These are phyloP conservation scores for Tonatia bakeri DNA, from an alignment of 2,113 vertebrate species.

Conservation along the genomic window DNA sequence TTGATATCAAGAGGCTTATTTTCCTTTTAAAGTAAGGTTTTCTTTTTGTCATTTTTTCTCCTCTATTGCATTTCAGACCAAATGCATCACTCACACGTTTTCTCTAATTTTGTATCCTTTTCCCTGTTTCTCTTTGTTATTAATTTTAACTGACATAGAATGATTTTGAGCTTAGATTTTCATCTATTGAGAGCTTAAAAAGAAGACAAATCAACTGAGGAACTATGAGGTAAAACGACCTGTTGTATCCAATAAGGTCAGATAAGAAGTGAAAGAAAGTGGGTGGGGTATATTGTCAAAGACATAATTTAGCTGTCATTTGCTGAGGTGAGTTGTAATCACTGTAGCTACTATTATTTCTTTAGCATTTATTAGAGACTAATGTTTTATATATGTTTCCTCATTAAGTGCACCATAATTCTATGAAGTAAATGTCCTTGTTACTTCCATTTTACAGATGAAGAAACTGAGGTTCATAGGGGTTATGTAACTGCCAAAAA, in stretches of 20 bases:
- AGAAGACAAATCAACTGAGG: background rate
- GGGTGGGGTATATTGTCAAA: background rate
- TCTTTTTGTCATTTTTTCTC: conserved; percentile 7
- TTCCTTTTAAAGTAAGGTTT: conserved; percentile 49
- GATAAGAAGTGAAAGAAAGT: background rate
- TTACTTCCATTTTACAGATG: background rate
- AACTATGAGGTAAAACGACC: background rate
- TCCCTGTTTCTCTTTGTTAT: background rate
- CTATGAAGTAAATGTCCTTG: background rate
- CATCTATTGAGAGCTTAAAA: conserved; percentile 2
- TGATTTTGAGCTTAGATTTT: conserved; percentile 47
- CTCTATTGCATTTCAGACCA: conserved; percentile 22
- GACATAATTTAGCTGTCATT: background rate
- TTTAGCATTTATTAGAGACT: background rate
- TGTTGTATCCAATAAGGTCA: background rate
- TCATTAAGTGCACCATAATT: background rate
- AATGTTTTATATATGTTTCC: background rate
- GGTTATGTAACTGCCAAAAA: background rate
- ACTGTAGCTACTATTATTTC: background rate
- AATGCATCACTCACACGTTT: conserved; percentile 45
- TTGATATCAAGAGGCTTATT: background rate
- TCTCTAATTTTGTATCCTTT: conserved; percentile 44
- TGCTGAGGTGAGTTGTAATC: background rate
- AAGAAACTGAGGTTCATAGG: background rate
- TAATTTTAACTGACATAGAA: conserved; percentile 39